Evolutionary conservation across 2,113 vertebrate genomes (phyloP).

Genomic region (Sceloporus undulatus): DNA sequence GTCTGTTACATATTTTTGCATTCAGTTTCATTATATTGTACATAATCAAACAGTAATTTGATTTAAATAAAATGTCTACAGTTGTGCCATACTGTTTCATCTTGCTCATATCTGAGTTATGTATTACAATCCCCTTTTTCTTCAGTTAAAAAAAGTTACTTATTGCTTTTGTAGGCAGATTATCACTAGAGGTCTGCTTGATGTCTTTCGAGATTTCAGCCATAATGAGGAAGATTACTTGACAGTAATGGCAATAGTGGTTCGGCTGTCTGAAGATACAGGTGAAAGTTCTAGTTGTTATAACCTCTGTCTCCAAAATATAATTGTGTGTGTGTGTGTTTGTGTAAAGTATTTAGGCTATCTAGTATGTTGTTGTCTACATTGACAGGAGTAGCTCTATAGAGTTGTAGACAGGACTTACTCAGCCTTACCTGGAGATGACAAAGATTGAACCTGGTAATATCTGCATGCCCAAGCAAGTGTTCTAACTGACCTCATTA

Average conservation of each 20-base stretch:
- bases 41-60: neutral
- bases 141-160: no score
- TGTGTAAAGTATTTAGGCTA: neutral
- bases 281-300: slow-evolving; percentile 74
- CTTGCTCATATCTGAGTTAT: neutral
- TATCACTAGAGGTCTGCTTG: slow-evolving; percentile 89
- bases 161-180: slow-evolving; percentile 81
- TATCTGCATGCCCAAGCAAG: neutral
- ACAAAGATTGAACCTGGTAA: neutral
- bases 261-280: slow-evolving; percentile 91
- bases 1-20: neutral
- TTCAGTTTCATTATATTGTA: no score
- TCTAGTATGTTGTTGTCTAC: neutral
- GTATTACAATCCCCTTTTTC: neutral
- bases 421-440: neutral
- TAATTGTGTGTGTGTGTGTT: no score
- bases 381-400: neutral
- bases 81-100: neutral
- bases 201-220: slow-evolving; percentile 89
- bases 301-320: neutral
- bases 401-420: neutral
- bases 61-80: neutral
- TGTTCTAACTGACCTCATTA: neutral
- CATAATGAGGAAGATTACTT: slow-evolving; percentile 89
- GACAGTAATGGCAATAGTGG: slow-evolving; percentile 88